Evolutionary conservation across 2,888 invertebrate species (phyloP).

Genomic region (Galeopsomyia nigrocyanea): DNA sequence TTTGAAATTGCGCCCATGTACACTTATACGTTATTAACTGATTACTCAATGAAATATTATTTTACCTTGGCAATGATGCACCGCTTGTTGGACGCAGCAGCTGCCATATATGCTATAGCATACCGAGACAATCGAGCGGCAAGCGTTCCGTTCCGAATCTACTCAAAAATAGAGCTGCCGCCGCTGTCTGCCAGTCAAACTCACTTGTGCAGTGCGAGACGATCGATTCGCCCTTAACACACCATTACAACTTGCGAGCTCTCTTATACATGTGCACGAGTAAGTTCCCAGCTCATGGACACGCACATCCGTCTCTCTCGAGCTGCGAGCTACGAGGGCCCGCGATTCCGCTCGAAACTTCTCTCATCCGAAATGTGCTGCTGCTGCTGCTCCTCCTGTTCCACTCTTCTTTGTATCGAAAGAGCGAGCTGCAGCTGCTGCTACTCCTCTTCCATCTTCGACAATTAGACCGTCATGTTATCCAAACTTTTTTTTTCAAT

Average conservation of each 20-base stretch:
- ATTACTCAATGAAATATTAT: no score
- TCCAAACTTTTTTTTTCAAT: no score
- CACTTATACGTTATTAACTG: no score
- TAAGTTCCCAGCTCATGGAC: constrained; percentile 29
- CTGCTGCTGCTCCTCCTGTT: constrained; percentile 17
- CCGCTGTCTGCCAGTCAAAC: not conserved
- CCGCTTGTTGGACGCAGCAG: constrained; percentile 62
- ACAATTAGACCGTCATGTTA: no score
- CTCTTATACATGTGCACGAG: not conserved
- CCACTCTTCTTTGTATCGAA: constrained; percentile 14
- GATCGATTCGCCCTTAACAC: no score
- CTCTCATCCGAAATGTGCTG: constrained; percentile 14
- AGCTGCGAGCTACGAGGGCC: not conserved
- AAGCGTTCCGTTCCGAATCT: constrained; percentile 22
- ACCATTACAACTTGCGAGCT: no score
- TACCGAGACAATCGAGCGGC: constrained; percentile 15
- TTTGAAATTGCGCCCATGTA: no score
- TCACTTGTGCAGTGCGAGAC: no score
- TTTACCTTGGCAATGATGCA: constrained; percentile 64
- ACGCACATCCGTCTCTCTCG: constrained; percentile 20
- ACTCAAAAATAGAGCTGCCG: constrained; percentile 36
- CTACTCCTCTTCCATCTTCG: no score
- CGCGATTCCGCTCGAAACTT: constrained; percentile 24
- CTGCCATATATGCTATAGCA: constrained; percentile 67
- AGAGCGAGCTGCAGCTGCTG: not conserved